Evolutionary conservation across 1,140 invertebrate species (phyloP).

Genomic region (Centruroides sculpturatus): DNA sequence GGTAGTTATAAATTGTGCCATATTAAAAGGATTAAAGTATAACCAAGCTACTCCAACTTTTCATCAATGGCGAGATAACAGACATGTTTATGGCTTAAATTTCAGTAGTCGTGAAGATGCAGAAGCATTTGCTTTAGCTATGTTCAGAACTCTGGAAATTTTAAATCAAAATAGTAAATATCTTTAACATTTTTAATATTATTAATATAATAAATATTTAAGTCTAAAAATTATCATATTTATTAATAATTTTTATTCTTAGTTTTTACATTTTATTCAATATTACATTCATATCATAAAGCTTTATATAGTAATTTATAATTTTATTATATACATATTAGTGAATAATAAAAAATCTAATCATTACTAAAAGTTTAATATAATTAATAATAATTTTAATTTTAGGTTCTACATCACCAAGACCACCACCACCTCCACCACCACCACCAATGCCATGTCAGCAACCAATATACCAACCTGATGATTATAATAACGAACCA

Average conservation of each 20-base stretch:
- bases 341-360: too few relatives aligned
- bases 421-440: slow-evolving; percentile 12
- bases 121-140: slow-evolving; percentile 68
- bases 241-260: too few relatives aligned
- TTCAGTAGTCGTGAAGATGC: slow-evolving; percentile 95
- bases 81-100: slow-evolving; percentile 94
- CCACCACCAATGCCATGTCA: slow-evolving; percentile 6
- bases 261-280: too few relatives aligned
- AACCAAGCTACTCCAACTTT: slow-evolving; percentile 96
- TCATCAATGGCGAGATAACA: slow-evolving; percentile 91
- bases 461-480: slow-evolving; percentile 10
- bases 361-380: too few relatives aligned
- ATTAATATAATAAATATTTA: too few relatives aligned
- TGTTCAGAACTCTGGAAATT: slow-evolving; percentile 39
- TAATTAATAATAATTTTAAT: too few relatives aligned
- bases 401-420: slow-evolving; percentile 4
- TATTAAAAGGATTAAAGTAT: slow-evolving; percentile 90
- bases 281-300: too few relatives aligned
- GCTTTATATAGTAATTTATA: too few relatives aligned
- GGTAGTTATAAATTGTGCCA: slow-evolving; percentile 97
- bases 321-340: too few relatives aligned
- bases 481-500: neutral
- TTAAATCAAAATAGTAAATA: slow-evolving; percentile 21
- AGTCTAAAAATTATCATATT: too few relatives aligned
- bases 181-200: neutral